These are phyloP conservation scores for Syndactyla subalaris DNA, from an alignment of 2,797 vertebrate species.

Conservation along the genomic window DNA sequence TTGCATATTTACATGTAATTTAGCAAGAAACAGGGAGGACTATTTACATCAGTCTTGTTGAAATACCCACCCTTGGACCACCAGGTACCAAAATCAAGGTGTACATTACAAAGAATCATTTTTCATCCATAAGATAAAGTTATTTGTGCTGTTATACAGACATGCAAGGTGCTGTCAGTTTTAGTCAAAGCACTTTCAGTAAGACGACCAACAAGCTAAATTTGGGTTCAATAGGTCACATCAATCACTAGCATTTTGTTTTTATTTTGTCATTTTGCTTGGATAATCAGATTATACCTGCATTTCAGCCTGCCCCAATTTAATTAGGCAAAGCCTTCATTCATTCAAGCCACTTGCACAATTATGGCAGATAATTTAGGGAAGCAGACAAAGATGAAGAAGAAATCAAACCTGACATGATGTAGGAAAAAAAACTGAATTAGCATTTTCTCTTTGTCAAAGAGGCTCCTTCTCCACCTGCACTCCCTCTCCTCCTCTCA, in stretches of 20 bases:
- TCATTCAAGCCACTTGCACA: conserved; percentile 1
- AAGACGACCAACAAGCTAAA: not conserved
- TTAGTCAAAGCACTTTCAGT: not conserved
- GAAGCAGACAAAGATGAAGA: conserved; percentile 9
- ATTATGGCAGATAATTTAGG: conserved; percentile 18
- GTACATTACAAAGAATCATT: not conserved
- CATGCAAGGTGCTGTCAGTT: not conserved
- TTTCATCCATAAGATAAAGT: not conserved
- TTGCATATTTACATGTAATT: not conserved
- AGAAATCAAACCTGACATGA: conserved; percentile 38
- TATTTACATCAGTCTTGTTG: not conserved
- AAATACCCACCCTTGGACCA: not conserved
- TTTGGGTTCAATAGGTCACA: not conserved
- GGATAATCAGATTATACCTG: conserved; percentile 2
- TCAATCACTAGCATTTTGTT: not conserved
- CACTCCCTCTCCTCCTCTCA: not conserved
- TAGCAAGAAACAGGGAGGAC: not conserved
- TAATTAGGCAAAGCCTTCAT: conserved; percentile 25
- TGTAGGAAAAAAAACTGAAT: not conserved
- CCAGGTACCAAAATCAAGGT: not conserved
- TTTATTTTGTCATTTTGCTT: not conserved
- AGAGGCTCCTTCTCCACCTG: not conserved
- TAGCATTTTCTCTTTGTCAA: conserved; percentile 6
- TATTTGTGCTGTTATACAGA: not conserved
- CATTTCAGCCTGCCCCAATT: not conserved